Evolutionary conservation across 2,888 invertebrate species (phyloP), one percentile per base, ranked within the genome.

Genomic region (Euplagia quadripunctaria): DNA sequence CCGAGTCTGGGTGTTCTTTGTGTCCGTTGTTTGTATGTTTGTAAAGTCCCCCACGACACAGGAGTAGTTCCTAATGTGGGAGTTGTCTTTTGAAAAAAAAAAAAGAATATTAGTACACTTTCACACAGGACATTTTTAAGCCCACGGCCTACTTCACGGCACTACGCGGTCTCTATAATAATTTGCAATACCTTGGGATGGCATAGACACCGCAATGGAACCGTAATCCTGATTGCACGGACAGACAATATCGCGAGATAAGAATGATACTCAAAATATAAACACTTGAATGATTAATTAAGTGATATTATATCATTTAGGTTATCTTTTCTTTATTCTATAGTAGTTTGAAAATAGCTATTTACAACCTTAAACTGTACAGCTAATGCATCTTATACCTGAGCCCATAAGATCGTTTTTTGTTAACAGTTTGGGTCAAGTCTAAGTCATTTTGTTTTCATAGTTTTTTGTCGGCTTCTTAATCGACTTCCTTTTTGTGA

Each of bases 271-370:
- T 42, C 42, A 68, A 42, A 61, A 63, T 70, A 68, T 67, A 76
- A 77, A 64, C 49, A 71, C 41, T 74, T 63, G 78, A 85, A 82
- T 90, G 89, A 90, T 90, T 89, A 87, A 90, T 90, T 86, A 86
- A 89, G 85, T 88, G 83, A 83, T 71, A 79, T 73, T 81, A 76
- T 84, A 78, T 79, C 87, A 86, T 88, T 86, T 84, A 85, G 84
- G 77, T 79, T 84, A 85, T 87, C 87, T 88, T 84, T 90, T 91
- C 87, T 91, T 88, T 85, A 75, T 77, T 82, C 81, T 83, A 80
- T 71, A 82, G 78, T 72, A 73, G 64, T 68, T 51, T 69, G 80
- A 72, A 70, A 70, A 70, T 76, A 75, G 73, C 9, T 43, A 55
- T 58, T 70, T 52, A 31, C 68, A 31, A 70, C 43, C 12, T 43